Percentiles rank a stretch among this genome's conserved stretches.
Evolutionary conservation across 2,797 vertebrate genomes (phyloP).

Genomic region (Gymnothorax javanicus): DNA sequence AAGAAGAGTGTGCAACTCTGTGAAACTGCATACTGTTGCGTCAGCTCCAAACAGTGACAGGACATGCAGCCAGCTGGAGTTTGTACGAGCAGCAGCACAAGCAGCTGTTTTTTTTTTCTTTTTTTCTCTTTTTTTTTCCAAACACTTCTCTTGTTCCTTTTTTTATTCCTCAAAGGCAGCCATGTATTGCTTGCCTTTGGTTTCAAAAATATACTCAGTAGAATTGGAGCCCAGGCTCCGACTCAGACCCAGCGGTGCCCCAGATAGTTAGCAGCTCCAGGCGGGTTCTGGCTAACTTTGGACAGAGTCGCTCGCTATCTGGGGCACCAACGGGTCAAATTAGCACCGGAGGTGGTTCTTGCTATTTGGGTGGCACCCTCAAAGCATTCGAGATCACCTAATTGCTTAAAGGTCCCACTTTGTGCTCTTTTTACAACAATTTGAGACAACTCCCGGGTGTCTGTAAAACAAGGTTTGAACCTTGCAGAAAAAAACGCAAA

Average conservation of each 20-base stretch:
- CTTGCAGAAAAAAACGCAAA: too few relatives aligned
- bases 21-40: not conserved
- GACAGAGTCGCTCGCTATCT: too few relatives aligned
- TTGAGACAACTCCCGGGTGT: slow-evolving; percentile 4
- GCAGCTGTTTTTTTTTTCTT: too few relatives aligned
- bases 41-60: not conserved
- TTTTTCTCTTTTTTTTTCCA: not conserved
- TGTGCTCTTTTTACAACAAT: not conserved
- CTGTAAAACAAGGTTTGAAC: too few relatives aligned
- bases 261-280: too few relatives aligned
- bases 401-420: not conserved
- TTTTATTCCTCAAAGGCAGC: not conserved
- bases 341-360: too few relatives aligned
- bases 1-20: not conserved
- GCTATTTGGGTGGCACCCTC: not conserved
- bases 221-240: too few relatives aligned
- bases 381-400: not conserved
- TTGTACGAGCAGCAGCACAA: not conserved
- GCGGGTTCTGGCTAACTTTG: too few relatives aligned
- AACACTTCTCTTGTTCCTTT: not conserved
- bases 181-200: not conserved
- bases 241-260: too few relatives aligned
- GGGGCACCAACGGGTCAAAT: too few relatives aligned
- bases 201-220: not conserved
- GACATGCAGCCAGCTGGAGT: not conserved